Base-by-base conservation (phyloP, 2,888 invertebrate species). In the Saturnia japonica region DNA sequence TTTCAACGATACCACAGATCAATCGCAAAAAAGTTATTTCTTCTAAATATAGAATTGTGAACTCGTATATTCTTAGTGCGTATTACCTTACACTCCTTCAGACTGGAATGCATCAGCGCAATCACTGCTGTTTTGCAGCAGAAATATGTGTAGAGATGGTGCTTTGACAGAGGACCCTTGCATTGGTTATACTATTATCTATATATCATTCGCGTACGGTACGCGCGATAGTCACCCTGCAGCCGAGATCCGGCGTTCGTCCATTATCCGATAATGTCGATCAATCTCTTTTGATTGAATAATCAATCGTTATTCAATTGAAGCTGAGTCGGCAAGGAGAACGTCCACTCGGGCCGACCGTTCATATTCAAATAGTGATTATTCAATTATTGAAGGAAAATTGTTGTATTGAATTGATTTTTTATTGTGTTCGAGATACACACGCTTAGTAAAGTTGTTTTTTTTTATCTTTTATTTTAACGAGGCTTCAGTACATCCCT, bases 221-320 rank as follows among this genome's bases (percentile, higher is more conserved):
- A 54, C 70, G 72, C 72, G 75, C 74, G 75, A 78, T 78, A 81
- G 80, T 78, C 78, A 74, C 76, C 73, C 71, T 72, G 72, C 72
- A 74, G 71, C 75, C 84, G 84, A 83, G 83, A 77, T 76, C 83
- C 84, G 85, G 86, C 88, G 88, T 81, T 74, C 83, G 83, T 81
- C 87, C 85, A 88, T 92, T 91, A 91, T 88, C 89, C 86, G 91
- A 91, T 93, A 93, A 93, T 88, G 85, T 90, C 88, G 91, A 94
- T 93, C 92, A 93, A 93, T 93, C 92, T 88, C 88, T 83, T 84
- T 86, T 91, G 91, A 94, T 93, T 93, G 93, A 90, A 91, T 90
- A 91, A 91, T 91, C 93, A 90, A 93, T 93, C 91, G 93, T 93
- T 89, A 91, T 85, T 84, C 92, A 93, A 94, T 94, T 93, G 94